Conservation (phyloP, 2,888 invertebrate genomes). For the Incurvaria masculella region DNA sequence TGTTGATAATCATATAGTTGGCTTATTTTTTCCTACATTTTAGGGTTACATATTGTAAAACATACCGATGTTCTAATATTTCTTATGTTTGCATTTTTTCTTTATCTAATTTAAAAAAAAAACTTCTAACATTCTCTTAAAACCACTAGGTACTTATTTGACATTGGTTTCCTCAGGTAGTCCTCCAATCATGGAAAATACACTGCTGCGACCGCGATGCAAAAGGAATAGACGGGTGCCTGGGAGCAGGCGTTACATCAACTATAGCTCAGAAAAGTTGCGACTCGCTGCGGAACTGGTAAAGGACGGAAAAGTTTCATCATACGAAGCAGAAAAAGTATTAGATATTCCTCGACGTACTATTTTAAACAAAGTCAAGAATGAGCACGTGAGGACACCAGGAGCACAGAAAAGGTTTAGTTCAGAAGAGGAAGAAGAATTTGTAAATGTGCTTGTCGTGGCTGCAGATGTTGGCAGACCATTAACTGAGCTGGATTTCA, state of each 20-base stretch:
- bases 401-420: background rate
- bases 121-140: too few species aligned
- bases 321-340: constrained; percentile 15
- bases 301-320: constrained; percentile 4
- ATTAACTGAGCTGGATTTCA: constrained; percentile 1
- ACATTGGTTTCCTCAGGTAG: too few species aligned
- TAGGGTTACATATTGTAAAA: too few species aligned
- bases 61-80: background rate
- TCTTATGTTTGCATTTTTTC: background rate
- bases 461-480: constrained; percentile 1
- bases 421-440: background rate
- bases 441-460: background rate
- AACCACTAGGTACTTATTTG: too few species aligned
- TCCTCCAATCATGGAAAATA: too few species aligned
- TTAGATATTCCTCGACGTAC: constrained; percentile 17
- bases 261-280: too few species aligned
- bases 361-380: constrained; percentile 11
- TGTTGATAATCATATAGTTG: too few species aligned
- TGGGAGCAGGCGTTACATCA: too few species aligned
- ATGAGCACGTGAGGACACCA: constrained; percentile 11
- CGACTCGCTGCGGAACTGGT: too few species aligned
- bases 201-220: too few species aligned
- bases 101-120: background rate
- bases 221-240: too few species aligned
- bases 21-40: too few species aligned